Evolutionary conservation across 1,140 invertebrate genomes (phyloP), one percentile per base, ranked within the genome.

Genomic region (Drosophila prosaltans): DNA sequence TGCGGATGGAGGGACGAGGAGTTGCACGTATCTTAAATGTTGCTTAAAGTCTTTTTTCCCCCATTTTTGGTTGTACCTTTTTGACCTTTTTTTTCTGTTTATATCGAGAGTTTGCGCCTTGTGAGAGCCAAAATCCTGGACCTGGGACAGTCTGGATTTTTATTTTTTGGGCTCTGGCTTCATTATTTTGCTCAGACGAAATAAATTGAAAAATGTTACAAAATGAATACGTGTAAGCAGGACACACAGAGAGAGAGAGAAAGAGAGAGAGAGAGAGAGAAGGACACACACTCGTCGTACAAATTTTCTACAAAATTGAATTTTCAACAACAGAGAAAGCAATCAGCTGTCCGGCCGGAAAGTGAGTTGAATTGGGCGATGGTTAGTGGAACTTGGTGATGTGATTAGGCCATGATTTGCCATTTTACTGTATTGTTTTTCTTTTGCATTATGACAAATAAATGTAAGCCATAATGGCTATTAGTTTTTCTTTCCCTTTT

Each of bases 141-240:
- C 45, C 45, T 66, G 39, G 61, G 61, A 45, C 32, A 43, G 72
- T 21, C 60, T 55, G 66, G 51, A 41, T 54, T 65, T 73, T 75
- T 36, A 65, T 74, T 39, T 41, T 75, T 68, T 16, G 16, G 43
- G 54, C 59, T 39, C 41, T 65, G 51, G 69, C 75, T 77, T 86
- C 72, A 78, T 86, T 88, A 88, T 82, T 82, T 72, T 77, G 68
- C 61, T 9, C 72, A 86, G 82, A 79, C 72, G 69, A 81, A 86
- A 86, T 86, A 86, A 88, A 86, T 86, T 77, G 79, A 88, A 86
- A 86, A 86, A 68, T 65, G 83, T 82, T 85, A 65, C 39, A 76
- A 55, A 39, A 55, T 24, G 30, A 70, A 85, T 85, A 81, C 74
- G 78, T 86, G 84, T 86, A 76, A 75, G 76, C 79, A 74, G 79